A percentile compares a stretch with the other conserved stretches of the same genome.
Evolutionary conservation across 37 sponge, comb jelly and placozoan species (phyloP).

Genomic region (Corticium candelabrum): DNA sequence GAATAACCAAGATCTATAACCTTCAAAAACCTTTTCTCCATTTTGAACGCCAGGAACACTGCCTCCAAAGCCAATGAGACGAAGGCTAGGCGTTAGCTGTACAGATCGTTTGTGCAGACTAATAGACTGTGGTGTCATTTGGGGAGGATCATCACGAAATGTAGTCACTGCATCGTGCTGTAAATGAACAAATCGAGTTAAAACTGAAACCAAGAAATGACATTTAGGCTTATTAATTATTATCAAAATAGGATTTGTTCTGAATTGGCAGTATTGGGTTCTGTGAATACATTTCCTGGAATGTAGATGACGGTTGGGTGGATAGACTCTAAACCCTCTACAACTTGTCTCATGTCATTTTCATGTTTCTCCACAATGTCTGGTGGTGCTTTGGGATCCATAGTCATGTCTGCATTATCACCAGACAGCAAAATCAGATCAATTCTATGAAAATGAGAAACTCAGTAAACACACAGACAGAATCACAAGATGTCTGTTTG

Average conservation of each 20-base stretch:
- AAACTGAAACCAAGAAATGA: neutral
- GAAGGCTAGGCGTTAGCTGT: conserved; percentile 35
- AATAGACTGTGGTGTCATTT: conserved; percentile 12
- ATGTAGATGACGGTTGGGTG: conserved; percentile 48
- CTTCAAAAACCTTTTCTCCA: conserved; percentile 50
- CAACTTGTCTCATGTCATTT: conserved; percentile 28
- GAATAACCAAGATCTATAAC: no score
- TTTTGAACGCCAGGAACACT: conserved; percentile 60
- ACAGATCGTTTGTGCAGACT: conserved; percentile 61
- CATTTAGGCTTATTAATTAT: neutral
- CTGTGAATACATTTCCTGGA: conserved; percentile 72
- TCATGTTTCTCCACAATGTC: conserved; percentile 22
- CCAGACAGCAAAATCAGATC: conserved; percentile 69
- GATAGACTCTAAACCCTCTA: conserved; percentile 16
- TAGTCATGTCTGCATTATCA: conserved; percentile 61
- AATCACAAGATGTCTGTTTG: no score
- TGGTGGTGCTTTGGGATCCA: conserved; percentile 14
- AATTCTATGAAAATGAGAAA: conserved; percentile 20
- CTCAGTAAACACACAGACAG: no score
- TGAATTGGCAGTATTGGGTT: neutral
- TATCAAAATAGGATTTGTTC: neutral
- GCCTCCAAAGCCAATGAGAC: conserved; percentile 67
- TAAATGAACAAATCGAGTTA: neutral
- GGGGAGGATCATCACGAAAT: neutral
- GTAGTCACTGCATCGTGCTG: conserved; percentile 48